Percentiles rank a stretch among this genome's conserved stretches.
These are phyloP conservation scores for Dissostichus mawsoni DNA, from an alignment of 2,113 vertebrate species.

Conservation along the genomic window DNA sequence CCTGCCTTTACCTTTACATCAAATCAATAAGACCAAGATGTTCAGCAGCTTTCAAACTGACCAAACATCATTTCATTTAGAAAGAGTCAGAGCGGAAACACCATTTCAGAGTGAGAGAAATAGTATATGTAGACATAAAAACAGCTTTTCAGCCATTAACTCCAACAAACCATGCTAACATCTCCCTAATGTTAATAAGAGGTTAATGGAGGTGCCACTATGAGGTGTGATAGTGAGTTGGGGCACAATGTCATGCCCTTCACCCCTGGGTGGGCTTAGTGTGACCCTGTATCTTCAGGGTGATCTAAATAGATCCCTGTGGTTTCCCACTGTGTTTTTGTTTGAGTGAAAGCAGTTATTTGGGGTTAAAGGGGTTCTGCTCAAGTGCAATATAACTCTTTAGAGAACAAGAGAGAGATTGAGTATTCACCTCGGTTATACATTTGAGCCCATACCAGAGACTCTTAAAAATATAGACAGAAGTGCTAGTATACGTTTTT, in stretches of 20 bases:
- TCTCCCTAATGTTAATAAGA: constrained; percentile 54
- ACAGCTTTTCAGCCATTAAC: constrained; percentile 25
- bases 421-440: background rate
- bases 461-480: no score
- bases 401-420: background rate
- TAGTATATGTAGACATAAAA: background rate
- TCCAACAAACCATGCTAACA: constrained; percentile 6
- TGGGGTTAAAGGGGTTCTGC: background rate
- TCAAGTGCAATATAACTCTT: background rate
- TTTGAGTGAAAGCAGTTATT: background rate
- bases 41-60: background rate
- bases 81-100: background rate
- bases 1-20: background rate
- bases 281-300: background rate
- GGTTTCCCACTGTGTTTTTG: background rate
- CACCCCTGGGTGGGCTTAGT: constrained; percentile 6
- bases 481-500: background rate
- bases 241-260: background rate
- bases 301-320: background rate
- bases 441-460: no score
- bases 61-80: background rate
- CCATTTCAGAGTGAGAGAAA: constrained; percentile 15
- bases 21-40: background rate
- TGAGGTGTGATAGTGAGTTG: constrained; percentile 18
- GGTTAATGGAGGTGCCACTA: constrained; percentile 30